These are phyloP conservation scores for Aleiodes testaceus DNA, from an alignment of 2,888 invertebrate species.

Conservation along the genomic window DNA sequence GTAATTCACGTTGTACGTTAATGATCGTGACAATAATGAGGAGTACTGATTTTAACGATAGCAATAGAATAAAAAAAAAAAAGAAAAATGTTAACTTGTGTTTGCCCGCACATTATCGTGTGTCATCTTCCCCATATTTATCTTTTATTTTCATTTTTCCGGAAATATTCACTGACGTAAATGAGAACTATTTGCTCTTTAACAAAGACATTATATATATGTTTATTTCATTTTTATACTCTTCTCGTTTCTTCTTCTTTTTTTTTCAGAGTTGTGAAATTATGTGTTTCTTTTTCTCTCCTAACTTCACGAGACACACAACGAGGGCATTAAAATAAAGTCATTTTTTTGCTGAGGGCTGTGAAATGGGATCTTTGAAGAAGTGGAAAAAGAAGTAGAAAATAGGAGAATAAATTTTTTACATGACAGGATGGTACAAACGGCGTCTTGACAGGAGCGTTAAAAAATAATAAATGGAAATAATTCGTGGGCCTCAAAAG, in stretches of 20 bases:
- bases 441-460: constrained; percentile 26
- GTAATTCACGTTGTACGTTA: constrained; percentile 11
- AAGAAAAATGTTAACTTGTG: constrained; percentile 9
- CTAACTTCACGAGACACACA: constrained; percentile 10
- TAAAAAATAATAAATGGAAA: constrained; percentile 43
- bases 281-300: constrained; percentile 7
- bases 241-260: too few relatives aligned
- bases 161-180: neutral
- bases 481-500: constrained; percentile 39
- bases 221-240: neutral
- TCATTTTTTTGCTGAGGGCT: constrained; percentile 13
- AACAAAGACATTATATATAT: neutral
- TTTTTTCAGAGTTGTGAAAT: constrained; percentile 5
- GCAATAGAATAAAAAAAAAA: constrained; percentile 20
- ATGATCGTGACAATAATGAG: constrained; percentile 26
- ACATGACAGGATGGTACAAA: constrained; percentile 22
- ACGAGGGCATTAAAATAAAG: constrained; percentile 5
- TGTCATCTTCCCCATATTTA: constrained; percentile 11
- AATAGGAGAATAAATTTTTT: constrained; percentile 19
- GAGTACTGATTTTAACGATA: constrained; percentile 25
- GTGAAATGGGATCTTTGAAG: constrained; percentile 26
- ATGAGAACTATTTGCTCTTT: constrained; percentile 23
- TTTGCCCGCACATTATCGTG: constrained; percentile 18
- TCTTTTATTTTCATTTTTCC: neutral
- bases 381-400: neutral